Evolutionary conservation across 2,888 invertebrate species (phyloP).

Genomic region (Meloe dianella): DNA sequence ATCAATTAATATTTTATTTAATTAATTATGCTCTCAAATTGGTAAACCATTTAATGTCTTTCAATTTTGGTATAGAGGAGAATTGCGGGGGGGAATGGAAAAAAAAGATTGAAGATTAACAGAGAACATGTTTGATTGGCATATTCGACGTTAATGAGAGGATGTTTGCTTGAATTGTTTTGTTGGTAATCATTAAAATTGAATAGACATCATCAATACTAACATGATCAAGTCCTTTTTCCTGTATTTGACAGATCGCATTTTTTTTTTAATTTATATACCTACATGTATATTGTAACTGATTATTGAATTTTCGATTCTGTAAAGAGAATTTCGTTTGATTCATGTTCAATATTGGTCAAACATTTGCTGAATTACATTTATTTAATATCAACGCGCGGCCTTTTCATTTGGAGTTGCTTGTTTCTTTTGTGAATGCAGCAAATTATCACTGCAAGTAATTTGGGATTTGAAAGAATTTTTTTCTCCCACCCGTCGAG

Average conservation of each 20-base stretch:
- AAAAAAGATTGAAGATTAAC: not conserved
- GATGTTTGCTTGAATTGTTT: slow-evolving; percentile 16
- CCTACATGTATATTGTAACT: slow-evolving; percentile 17
- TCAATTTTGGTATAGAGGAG: not conserved
- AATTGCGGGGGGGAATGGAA: too few relatives aligned
- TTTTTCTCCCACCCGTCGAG: too few relatives aligned
- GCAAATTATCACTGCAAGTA: too few relatives aligned
- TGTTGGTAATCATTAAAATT: slow-evolving; percentile 14
- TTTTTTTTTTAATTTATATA: not conserved
- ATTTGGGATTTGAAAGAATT: too few relatives aligned
- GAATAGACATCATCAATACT: slow-evolving; percentile 13
- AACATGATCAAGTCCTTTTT: slow-evolving; percentile 19
- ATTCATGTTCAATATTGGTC: too few relatives aligned
- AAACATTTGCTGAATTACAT: too few relatives aligned
- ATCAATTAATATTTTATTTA: not conserved
- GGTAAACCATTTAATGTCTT: slow-evolving; percentile 16
- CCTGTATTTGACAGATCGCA: slow-evolving; percentile 25
- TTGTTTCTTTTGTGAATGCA: too few relatives aligned
- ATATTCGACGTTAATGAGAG: slow-evolving; percentile 12
- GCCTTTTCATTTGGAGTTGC: too few relatives aligned
- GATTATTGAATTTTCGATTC: not conserved
- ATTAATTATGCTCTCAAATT: not conserved
- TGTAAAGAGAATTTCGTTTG: not conserved
- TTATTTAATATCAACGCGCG: too few relatives aligned
- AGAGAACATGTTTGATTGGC: not conserved